phyloP scores from a whole-genome alignment of 92 coral and sea anemone genomes.

The Phenganax stokvisi region DNA sequence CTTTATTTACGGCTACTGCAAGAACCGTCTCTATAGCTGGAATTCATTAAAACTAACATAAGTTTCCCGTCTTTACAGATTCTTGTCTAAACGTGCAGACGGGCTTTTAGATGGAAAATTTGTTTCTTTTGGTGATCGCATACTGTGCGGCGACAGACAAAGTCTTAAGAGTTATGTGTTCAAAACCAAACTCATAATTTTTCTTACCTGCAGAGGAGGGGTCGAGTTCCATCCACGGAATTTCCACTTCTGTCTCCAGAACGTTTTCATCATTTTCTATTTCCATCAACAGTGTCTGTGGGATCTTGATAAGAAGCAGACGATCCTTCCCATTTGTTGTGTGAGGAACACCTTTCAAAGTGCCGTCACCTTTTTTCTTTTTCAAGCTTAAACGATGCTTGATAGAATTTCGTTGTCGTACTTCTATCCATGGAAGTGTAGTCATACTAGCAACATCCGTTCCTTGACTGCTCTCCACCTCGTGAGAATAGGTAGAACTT shows the following conservation, averaged over 20 bases:
- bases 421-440: slow-evolving; percentile 19
- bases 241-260: slow-evolving; percentile 30
- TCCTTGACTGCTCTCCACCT: slow-evolving; percentile 10
- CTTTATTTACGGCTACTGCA: no score
- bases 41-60: no score
- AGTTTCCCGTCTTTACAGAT: no score
- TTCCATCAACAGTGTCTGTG: slow-evolving; percentile 11
- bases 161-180: not conserved
- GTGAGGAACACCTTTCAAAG: slow-evolving; percentile 1
- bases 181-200: not conserved
- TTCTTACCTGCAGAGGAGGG: slow-evolving; percentile 9
- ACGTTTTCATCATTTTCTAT: slow-evolving; percentile 18
- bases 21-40: no score
- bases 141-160: not conserved
- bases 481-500: not conserved
- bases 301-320: slow-evolving; percentile 19
- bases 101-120: no score
- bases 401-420: slow-evolving; percentile 5
- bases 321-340: slow-evolving; percentile 15
- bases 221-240: slow-evolving; percentile 40
- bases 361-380: not conserved
- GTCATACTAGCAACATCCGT: not conserved
- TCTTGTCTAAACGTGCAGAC: no score
- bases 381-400: slow-evolving; percentile 9
- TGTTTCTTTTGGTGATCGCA: no score